Evolutionary conservation across 2,888 invertebrate genomes (phyloP).

Genomic region (Petrophora chlorosata): DNA sequence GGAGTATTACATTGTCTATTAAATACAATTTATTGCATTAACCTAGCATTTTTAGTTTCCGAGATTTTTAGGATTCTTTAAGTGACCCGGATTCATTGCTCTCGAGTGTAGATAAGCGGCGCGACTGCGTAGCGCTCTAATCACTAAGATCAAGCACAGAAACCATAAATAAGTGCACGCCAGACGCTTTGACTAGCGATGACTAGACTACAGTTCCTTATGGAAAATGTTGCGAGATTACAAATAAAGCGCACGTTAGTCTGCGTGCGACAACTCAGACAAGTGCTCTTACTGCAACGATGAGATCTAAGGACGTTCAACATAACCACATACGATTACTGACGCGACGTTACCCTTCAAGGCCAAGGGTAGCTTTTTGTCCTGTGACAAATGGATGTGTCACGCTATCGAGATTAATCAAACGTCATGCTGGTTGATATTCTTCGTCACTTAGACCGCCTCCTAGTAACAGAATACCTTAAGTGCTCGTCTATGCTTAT

Average conservation of each 20-base stretch:
- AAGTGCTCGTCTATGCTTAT: constrained; percentile 57
- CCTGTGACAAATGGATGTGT: constrained; percentile 30
- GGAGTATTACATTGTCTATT: no score
- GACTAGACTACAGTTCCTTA: no score
- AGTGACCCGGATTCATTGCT: no score
- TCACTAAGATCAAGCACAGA: no score
- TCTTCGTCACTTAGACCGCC: constrained; percentile 20
- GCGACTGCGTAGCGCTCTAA: no score
- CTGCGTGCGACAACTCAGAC: background rate
- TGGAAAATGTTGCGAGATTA: no score
- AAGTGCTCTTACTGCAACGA: background rate
- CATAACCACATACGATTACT: constrained; percentile 6
- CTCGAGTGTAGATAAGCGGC: no score
- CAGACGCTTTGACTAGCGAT: no score
- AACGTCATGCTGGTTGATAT: constrained; percentile 21
- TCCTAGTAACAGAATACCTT: constrained; percentile 55
- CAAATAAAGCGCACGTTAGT: background rate
- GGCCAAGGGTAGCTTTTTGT: constrained; percentile 26
- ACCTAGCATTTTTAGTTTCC: no score
- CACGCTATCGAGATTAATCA: constrained; percentile 27
- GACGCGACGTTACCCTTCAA: constrained; percentile 5
- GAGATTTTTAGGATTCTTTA: no score
- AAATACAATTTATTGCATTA: no score
- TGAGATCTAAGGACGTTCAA: background rate
- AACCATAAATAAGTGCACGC: no score